These are phyloP conservation scores for Tautogolabrus adspersus DNA, from an alignment of 2,113 vertebrate species.

Conservation along the genomic window DNA sequence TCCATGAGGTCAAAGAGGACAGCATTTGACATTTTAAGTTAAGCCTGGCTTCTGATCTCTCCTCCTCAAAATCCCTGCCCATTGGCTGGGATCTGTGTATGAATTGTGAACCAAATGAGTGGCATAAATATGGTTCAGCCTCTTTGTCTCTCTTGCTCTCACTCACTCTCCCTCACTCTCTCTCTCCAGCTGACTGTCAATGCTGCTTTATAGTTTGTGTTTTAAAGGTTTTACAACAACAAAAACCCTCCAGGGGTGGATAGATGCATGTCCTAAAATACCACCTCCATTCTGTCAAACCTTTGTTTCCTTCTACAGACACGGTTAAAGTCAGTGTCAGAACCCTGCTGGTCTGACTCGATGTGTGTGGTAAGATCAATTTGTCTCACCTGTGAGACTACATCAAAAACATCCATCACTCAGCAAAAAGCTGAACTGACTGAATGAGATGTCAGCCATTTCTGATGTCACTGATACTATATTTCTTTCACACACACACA, in stretches of 20 bases:
- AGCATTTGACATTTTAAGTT: slow-evolving; percentile 77
- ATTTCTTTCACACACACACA: slow-evolving; percentile 16
- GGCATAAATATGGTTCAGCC: slow-evolving; percentile 65
- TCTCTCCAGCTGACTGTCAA: slow-evolving; percentile 19
- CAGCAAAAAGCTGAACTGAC: slow-evolving; percentile 42
- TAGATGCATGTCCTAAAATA: slow-evolving; percentile 31
- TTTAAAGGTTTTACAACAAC: slow-evolving; percentile 37
- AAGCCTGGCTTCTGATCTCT: slow-evolving; percentile 72
- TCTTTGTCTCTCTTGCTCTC: slow-evolving; percentile 30
- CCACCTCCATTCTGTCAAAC: slow-evolving; percentile 24
- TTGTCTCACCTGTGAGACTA: slow-evolving; percentile 26
- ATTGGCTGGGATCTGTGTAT: slow-evolving; percentile 71
- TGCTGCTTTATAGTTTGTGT: slow-evolving; percentile 16
- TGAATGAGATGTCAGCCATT: slow-evolving; percentile 38
- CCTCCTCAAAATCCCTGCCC: slow-evolving; percentile 71
- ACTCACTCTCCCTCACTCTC: slow-evolving; percentile 2
- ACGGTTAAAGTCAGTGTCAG: slow-evolving; percentile 18
- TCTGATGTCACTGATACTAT: slow-evolving; percentile 32
- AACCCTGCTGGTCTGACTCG: slow-evolving; percentile 31
- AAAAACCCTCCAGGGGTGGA: slow-evolving; percentile 2
- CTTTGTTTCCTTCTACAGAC: slow-evolving; percentile 10
- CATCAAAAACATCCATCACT: slow-evolving; percentile 32
- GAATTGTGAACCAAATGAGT: slow-evolving; percentile 73
- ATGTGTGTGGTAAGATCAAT: slow-evolving; percentile 22
- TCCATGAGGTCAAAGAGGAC: slow-evolving; percentile 72